Conservation (phyloP, 2,113 vertebrate species). For the Manacus vitellinus region DNA sequence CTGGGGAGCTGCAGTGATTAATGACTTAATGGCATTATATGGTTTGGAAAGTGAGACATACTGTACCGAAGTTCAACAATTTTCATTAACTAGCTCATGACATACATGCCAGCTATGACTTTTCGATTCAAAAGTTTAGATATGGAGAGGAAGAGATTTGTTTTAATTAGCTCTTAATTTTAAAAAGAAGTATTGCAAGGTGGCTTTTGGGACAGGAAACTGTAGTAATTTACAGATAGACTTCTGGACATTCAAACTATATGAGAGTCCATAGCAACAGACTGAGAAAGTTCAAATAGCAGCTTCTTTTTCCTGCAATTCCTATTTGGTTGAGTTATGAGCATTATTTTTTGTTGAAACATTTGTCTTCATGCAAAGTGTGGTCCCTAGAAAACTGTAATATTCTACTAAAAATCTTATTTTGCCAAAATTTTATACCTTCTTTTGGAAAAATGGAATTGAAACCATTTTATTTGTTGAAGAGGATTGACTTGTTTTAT, state of each 20-base stretch:
- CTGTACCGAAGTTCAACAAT: not conserved
- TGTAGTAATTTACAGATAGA: not conserved
- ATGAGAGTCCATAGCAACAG: not conserved
- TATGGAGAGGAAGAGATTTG: not conserved
- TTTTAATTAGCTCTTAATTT: not conserved
- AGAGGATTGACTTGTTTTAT: not conserved
- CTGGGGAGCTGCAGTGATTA: not conserved
- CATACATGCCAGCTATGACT: not conserved
- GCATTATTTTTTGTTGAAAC: not conserved
- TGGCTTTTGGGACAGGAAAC: not conserved
- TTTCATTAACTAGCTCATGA: slow-evolving; percentile 12
- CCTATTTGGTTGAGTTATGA: not conserved
- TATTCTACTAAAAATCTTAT: not conserved
- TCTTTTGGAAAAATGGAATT: not conserved
- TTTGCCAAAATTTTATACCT: not conserved
- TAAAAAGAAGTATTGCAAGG: not conserved
- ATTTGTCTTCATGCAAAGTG: not conserved
- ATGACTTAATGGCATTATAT: not conserved
- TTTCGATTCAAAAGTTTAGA: not conserved
- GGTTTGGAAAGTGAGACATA: not conserved
- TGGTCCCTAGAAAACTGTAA: not conserved
- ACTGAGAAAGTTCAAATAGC: not conserved
- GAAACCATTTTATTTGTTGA: not conserved
- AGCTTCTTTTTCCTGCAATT: not conserved
- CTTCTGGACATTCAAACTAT: not conserved